A percentile compares a stretch with the other conserved stretches of the same genome.
phyloP scores from a whole-genome alignment of 2,113 vertebrate species.

The Chelonoidis abingdonii region DNA sequence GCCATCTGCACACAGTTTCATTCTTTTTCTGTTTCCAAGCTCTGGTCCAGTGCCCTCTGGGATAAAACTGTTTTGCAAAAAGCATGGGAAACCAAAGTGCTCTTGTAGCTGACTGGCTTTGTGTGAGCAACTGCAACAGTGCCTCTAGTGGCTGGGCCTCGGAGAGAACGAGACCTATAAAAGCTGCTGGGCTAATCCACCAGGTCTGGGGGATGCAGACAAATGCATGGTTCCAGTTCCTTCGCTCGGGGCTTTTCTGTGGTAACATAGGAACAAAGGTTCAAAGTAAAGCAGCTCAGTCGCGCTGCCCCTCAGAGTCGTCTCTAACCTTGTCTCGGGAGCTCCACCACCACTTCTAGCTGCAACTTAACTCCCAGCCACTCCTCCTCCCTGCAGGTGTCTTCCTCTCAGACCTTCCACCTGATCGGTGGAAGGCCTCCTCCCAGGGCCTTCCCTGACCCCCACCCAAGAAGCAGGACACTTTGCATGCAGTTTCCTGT shows the following conservation, averaged over 20 bases:
- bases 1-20: not conserved
- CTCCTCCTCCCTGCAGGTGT: too few relatives aligned
- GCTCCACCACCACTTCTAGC: too few relatives aligned
- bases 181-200: too few relatives aligned
- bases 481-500: too few relatives aligned
- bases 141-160: not conserved
- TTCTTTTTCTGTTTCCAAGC: not conserved
- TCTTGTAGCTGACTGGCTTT: rapidly evolving
- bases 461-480: too few relatives aligned
- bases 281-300: rapidly evolving
- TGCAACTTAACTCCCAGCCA: too few relatives aligned
- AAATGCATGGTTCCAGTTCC: not conserved
- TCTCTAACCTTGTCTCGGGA: too few relatives aligned
- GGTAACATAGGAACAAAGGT: not conserved
- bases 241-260: not conserved
- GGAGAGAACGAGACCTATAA: not conserved
- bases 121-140: rapidly evolving
- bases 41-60: not conserved
- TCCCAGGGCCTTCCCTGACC: too few relatives aligned
- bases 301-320: rapidly evolving
- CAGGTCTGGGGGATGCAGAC: not conserved
- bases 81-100: rapidly evolving
- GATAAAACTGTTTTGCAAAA: not conserved
- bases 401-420: too few relatives aligned
- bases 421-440: too few relatives aligned